Evolutionary conservation across 2,113 vertebrate species (phyloP).

Genomic region (Cisticola juncidis): DNA sequence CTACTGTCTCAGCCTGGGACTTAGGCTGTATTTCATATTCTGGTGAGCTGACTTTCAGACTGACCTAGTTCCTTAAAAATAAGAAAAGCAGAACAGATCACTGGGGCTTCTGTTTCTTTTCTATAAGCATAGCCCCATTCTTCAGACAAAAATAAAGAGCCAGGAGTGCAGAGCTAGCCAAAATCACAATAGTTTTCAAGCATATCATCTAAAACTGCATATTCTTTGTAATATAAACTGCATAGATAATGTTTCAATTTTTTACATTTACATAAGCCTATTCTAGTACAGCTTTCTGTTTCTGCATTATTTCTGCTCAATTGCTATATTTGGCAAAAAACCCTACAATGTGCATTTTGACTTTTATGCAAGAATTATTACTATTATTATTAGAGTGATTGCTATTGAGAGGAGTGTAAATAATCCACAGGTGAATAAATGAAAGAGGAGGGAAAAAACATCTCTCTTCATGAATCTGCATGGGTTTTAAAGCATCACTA

Average conservation of each 20-base stretch:
- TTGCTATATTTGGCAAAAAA: not conserved
- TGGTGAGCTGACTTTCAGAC: not conserved
- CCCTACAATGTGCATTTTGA: not conserved
- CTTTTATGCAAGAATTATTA: not conserved
- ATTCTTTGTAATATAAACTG: not conserved
- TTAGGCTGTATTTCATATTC: not conserved
- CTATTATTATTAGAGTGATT: not conserved
- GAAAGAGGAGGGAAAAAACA: not conserved
- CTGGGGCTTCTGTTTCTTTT: not conserved
- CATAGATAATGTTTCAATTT: not conserved
- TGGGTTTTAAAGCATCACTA: not conserved
- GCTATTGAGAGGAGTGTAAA: not conserved
- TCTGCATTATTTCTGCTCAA: not conserved
- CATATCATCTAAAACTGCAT: not conserved
- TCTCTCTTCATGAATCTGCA: not conserved
- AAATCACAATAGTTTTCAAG: not conserved
- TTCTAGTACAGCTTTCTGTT: not conserved
- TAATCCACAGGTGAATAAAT: not conserved
- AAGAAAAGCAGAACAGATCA: not conserved
- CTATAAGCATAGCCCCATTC: not conserved
- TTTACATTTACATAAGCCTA: not conserved
- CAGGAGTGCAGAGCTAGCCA: not conserved
- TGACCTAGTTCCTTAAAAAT: not conserved
- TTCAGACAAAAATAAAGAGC: not conserved
- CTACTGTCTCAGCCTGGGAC: not conserved